Base-by-base conservation (phyloP, 2,888 invertebrate species). In the Mayetiola destructor region DNA sequence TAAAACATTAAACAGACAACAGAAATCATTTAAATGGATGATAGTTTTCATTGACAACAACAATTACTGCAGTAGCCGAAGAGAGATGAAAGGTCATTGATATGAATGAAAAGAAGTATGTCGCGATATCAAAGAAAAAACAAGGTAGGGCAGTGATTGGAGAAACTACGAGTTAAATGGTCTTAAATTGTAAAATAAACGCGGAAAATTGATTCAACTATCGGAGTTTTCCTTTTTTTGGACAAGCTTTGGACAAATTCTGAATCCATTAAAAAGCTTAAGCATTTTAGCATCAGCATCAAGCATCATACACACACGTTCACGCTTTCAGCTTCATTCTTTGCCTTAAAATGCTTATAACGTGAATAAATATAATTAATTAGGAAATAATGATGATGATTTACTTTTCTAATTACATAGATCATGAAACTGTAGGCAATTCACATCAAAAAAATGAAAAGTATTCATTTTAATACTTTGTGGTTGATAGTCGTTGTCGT, bases 321-420 rank as follows among this genome's bases (percentile, higher is more conserved):
- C 48, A 48, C 48, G 27, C 48, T 27, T 48, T 48, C 48, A 23
- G 23, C 23, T 14, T 48, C 27, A 48, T 48, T 48, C 21, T 42
- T 42, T 23, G 18, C 23, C 23, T 3, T n/a, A n/a, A n/a, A n/a
- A n/a, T n/a, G n/a, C n/a, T n/a, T n/a, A n/a, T 27, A 16, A 39
- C 39, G 27, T 48, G 48, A n/a, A 32, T 53, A 53, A 53, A 53
- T 53, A 53, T 53, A 53, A 53, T 53, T 53, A 53, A 53, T 53
- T 53, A 53, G 53, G 29, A 53, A 53, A 53, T 53, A 53, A 53
- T 53, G 53, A 53, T 53, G 53, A 53, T 53, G 53, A 53, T 53
- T 53, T 53, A 53, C 32, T 32, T 53, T 18, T 53, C 20, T 53
- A 53, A 53, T 53, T 53, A 53, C 20, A 53, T 29, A 53, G 53